phyloP scores from a whole-genome alignment of 2,797 vertebrate species.

The Melanotaenia trifasciata region DNA sequence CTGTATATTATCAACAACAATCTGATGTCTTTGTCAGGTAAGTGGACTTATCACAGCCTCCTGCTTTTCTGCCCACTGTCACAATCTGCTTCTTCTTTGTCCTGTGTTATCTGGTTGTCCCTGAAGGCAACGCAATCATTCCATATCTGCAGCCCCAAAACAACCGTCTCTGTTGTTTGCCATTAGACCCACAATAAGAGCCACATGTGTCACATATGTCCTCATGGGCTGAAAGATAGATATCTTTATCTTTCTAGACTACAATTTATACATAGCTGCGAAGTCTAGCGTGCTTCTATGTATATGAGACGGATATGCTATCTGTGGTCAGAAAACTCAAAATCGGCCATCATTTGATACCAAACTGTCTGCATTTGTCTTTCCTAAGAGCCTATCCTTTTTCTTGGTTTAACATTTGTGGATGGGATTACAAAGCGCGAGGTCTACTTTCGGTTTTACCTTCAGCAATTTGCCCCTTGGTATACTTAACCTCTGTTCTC shows the following conservation, averaged over 20 bases:
- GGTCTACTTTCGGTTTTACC: conserved; percentile 65
- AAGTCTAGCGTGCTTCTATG: conserved; percentile 14
- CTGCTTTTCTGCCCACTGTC: conserved; percentile 51
- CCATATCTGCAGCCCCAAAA: conserved; percentile 48
- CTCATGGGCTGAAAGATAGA: conserved; percentile 10
- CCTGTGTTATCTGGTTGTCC: conserved; percentile 57
- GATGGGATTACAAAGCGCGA: conserved; percentile 52
- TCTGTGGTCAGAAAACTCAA: conserved; percentile 25
- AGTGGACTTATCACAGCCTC: conserved; percentile 56
- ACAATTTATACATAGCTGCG: background rate
- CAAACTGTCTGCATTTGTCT: conserved; percentile 33
- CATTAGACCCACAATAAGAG: conserved; percentile 7
- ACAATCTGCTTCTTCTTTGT: conserved; percentile 65
- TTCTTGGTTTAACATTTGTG: conserved; percentile 34
- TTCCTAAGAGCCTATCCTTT: conserved; percentile 21
- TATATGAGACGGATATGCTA: background rate
- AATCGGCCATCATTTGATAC: conserved; percentile 36
- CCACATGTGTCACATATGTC: conserved; percentile 1
- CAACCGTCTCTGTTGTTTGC: conserved; percentile 51
- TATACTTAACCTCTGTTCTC: conserved; percentile 74
- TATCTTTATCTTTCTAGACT: conserved; percentile 8
- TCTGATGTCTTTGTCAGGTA: conserved; percentile 98
- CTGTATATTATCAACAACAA: conserved; percentile 99
- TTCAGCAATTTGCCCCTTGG: conserved; percentile 57
- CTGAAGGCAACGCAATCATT: conserved; percentile 41